Percentiles rank a stretch among this genome's conserved stretches.
phyloP scores from a whole-genome alignment of 2,888 invertebrate genomes.

The Trissoscelio sp. region DNA sequence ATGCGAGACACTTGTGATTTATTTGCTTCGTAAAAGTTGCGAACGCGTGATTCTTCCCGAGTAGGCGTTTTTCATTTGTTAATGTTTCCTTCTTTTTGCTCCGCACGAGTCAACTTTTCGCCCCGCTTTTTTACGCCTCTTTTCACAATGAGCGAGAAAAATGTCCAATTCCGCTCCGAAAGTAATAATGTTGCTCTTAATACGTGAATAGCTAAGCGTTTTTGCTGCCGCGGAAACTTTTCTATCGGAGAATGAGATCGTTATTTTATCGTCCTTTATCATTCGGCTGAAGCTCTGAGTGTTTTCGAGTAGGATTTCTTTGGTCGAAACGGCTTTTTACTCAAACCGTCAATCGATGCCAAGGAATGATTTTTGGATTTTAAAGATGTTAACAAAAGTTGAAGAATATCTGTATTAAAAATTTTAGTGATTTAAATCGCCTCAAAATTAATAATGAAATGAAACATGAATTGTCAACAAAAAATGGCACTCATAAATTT shows the following conservation, averaged over 20 bases:
- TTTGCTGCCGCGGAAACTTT: conserved; percentile 1
- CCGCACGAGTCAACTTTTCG: conserved; percentile 35
- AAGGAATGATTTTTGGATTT: background rate
- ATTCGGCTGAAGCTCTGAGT: background rate
- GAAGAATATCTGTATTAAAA: too few relatives aligned
- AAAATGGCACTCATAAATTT: background rate
- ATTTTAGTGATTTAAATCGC: too few relatives aligned
- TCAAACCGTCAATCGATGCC: background rate
- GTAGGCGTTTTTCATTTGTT: conserved; percentile 59
- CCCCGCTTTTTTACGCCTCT: conserved; percentile 10
- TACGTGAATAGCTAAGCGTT: conserved; percentile 26
- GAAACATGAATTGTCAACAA: too few relatives aligned
- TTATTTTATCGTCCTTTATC: conserved; percentile 5
- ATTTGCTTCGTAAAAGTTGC: conserved; percentile 62
- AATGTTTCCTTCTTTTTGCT: conserved; percentile 43
- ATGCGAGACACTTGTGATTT: conserved; percentile 59
- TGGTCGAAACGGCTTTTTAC: background rate
- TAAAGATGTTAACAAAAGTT: too few relatives aligned
- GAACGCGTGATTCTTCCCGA: conserved; percentile 50
- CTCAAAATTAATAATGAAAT: too few relatives aligned
- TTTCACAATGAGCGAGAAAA: conserved; percentile 35
- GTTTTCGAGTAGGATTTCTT: background rate
- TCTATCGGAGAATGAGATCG: background rate
- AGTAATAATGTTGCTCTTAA: conserved; percentile 41
- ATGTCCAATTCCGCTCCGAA: conserved; percentile 18